phyloP scores from a whole-genome alignment of 2,888 invertebrate species.

The Pollenia amentaria region DNA sequence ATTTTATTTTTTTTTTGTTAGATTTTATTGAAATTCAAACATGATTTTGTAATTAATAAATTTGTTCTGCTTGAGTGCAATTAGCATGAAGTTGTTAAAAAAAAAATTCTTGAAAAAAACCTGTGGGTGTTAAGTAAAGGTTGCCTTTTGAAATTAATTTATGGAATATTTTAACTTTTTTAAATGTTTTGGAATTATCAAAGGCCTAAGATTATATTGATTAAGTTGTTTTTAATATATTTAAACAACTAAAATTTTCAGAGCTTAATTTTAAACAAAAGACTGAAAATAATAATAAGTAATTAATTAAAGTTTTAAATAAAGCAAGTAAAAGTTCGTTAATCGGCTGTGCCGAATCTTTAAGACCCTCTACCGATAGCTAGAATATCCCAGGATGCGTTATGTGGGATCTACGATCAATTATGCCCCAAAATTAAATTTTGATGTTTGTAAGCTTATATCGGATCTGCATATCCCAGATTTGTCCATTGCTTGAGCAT shows the following conservation, averaged over 20 bases:
- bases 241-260: not conserved
- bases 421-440: no score
- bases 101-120: not conserved
- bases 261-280: not conserved
- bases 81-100: slow-evolving; percentile 30
- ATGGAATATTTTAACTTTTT: not conserved
- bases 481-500: no score
- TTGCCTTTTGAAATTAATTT: not conserved
- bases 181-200: no score
- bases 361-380: no score
- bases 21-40: slow-evolving; percentile 56
- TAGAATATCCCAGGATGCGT: no score
- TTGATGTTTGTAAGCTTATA: no score
- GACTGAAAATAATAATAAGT: not conserved
- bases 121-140: slow-evolving; percentile 17
- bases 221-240: not conserved
- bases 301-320: not conserved
- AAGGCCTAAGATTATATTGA: not conserved
- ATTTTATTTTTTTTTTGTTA: slow-evolving; percentile 19
- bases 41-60: slow-evolving; percentile 65
- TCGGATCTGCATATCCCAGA: no score
- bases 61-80: slow-evolving; percentile 50
- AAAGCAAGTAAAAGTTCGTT: no score
- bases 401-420: no score
- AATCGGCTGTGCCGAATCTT: no score